A percentile compares a stretch with the other conserved stretches of the same genome.
Conservation (phyloP, 2,888 invertebrate species). For the Ceratothoa steindachneri region DNA sequence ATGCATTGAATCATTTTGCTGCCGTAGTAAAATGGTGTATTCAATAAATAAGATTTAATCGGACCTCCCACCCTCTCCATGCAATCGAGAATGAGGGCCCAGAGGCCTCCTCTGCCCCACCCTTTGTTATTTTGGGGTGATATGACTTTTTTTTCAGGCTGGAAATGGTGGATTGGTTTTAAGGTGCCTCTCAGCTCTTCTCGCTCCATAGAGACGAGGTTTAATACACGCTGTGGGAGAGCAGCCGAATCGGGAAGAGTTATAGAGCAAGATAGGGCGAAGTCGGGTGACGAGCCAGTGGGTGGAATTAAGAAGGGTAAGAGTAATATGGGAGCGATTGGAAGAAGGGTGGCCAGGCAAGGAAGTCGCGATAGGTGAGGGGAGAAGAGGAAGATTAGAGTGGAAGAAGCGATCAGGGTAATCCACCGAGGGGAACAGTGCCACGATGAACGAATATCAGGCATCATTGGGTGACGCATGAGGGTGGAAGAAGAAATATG, state of each 20-base stretch:
- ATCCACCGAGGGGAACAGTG: slow-evolving; percentile 9
- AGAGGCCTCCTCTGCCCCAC: too few relatives aligned
- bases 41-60: too few relatives aligned
- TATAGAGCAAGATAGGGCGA: background rate
- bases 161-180: background rate
- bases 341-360: background rate
- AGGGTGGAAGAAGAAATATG: background rate
- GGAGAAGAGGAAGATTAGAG: background rate
- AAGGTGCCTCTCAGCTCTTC: background rate
- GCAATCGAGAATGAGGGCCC: too few relatives aligned
- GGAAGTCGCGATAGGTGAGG: slow-evolving; percentile 5
- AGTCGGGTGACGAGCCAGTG: background rate
- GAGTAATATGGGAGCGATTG: background rate
- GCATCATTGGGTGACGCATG: slow-evolving; percentile 5
- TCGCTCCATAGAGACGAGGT: background rate
- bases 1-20: too few relatives aligned
- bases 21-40: too few relatives aligned
- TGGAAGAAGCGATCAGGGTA: background rate
- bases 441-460: slow-evolving; percentile 9
- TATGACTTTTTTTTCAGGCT: too few relatives aligned
- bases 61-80: too few relatives aligned
- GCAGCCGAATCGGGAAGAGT: background rate
- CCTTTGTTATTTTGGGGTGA: too few relatives aligned
- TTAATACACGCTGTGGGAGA: background rate
- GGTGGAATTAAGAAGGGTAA: slow-evolving; percentile 1